These are phyloP conservation scores for Limonius californicus DNA, from an alignment of 1,140 invertebrate species.

Conservation along the genomic window DNA sequence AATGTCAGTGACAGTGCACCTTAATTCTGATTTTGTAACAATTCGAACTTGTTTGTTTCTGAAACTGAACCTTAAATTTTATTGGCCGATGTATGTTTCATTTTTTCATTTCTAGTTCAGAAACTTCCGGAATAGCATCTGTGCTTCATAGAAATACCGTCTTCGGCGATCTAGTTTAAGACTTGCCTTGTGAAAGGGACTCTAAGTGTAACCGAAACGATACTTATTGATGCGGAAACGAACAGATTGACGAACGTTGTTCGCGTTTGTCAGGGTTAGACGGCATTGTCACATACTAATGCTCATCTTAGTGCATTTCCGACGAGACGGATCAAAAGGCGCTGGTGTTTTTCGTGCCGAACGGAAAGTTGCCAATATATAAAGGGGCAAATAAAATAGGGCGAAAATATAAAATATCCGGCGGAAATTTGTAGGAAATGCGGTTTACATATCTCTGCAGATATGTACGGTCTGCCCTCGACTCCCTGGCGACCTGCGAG, in stretches of 20 bases:
- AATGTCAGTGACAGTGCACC: no score
- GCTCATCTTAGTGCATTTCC: slow-evolving; percentile 15
- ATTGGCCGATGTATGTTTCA: no score
- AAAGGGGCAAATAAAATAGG: slow-evolving; percentile 10
- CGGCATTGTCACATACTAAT: slow-evolving; percentile 35
- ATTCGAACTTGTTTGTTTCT: no score
- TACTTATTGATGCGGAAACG: slow-evolving; percentile 41
- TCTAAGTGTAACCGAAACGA: slow-evolving; percentile 29
- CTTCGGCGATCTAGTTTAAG: background rate
- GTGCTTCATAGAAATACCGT: no score
- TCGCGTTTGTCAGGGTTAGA: slow-evolving; percentile 37
- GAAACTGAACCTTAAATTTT: no score
- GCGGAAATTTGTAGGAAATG: slow-evolving; percentile 29
- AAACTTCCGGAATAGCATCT: no score
- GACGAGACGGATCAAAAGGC: background rate
- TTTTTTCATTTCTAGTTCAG: no score
- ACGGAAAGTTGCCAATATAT: slow-evolving; percentile 15
- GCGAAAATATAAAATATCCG: slow-evolving; percentile 30
- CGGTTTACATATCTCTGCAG: slow-evolving; percentile 29
- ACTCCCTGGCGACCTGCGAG: slow-evolving; percentile 15
- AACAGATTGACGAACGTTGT: slow-evolving; percentile 40
- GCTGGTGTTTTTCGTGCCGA: background rate
- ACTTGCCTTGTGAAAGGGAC: background rate
- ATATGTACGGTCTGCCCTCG: slow-evolving; percentile 7
- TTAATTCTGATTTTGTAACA: no score